Conservation (phyloP, 1,140 invertebrate genomes). For the Zaprionus capensis region DNA sequence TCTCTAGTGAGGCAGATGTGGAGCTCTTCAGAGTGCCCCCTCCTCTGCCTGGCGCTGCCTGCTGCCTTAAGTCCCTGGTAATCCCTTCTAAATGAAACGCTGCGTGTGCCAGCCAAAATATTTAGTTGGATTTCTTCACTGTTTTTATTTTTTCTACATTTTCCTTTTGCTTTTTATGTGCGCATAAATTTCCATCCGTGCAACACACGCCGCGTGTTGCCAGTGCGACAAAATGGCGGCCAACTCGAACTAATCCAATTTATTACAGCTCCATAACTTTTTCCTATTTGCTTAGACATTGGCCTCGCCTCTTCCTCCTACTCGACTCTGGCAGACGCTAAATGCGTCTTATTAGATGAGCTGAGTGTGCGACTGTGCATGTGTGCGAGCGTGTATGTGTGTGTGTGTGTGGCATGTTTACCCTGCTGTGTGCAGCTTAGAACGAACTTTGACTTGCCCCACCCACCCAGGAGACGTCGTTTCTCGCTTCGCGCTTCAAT, state of each 20-base stretch:
- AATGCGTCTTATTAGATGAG: slow-evolving; percentile 81
- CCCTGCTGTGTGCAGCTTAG: slow-evolving; percentile 46
- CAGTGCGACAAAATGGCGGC: slow-evolving; percentile 74
- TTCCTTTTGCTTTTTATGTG: slow-evolving; percentile 38
- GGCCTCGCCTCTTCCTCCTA: slow-evolving; percentile 13
- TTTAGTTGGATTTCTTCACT: slow-evolving; percentile 52
- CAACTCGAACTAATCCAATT: slow-evolving; percentile 84
- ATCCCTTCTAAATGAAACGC: slow-evolving; percentile 74
- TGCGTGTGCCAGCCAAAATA: slow-evolving; percentile 53
- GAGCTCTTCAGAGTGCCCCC: slow-evolving; percentile 41
- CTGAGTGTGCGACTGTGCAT: slow-evolving; percentile 32
- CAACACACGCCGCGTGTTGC: slow-evolving; percentile 45
- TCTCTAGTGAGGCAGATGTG: slow-evolving; percentile 43
- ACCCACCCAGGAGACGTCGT: slow-evolving; percentile 8
- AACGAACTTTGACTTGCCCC: slow-evolving; percentile 68
- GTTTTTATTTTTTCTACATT: slow-evolving; percentile 17
- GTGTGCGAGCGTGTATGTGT: slow-evolving; percentile 17
- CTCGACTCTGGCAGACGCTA: slow-evolving; percentile 71
- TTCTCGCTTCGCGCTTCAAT: slow-evolving; percentile 63
- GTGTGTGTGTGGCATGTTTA: slow-evolving; percentile 71
- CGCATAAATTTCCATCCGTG: slow-evolving; percentile 50
- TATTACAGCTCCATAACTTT: slow-evolving; percentile 84
- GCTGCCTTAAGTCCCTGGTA: slow-evolving; percentile 35
- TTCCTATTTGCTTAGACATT: slow-evolving; percentile 70
- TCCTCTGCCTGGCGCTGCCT: background rate